Evolutionary conservation across 2,113 vertebrate genomes (phyloP).

Genomic region (Pseudopipra pipra): DNA sequence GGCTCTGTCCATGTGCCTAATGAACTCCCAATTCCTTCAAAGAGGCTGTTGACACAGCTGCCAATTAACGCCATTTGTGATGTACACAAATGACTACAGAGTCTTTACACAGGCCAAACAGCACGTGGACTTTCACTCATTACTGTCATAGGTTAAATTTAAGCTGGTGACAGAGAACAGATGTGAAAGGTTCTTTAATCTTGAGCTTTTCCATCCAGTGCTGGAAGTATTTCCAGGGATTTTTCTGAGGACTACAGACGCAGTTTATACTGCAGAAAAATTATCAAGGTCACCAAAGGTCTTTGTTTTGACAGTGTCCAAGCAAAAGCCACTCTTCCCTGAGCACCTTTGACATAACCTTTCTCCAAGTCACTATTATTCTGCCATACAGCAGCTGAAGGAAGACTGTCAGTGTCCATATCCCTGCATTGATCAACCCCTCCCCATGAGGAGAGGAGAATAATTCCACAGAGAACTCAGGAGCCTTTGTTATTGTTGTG

Average conservation of each 20-base stretch:
- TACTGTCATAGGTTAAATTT: constrained; percentile 2
- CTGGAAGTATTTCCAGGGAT: not conserved
- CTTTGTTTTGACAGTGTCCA: not conserved
- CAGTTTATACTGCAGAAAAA: not conserved
- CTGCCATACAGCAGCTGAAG: not conserved
- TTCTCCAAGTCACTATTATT: not conserved
- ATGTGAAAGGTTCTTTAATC: constrained; percentile 16
- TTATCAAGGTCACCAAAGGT: not conserved
- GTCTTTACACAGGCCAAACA: not conserved
- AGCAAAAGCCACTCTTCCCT: not conserved
- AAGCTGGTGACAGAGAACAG: constrained; percentile 17
- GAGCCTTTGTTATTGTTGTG: not conserved
- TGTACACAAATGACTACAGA: constrained; percentile 4
- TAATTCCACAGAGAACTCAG: not conserved
- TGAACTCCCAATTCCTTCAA: not conserved
- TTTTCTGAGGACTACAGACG: not conserved
- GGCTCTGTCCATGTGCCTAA: not conserved
- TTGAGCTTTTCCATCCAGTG: not conserved
- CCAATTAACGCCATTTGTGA: constrained; percentile 18
- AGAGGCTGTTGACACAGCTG: constrained; percentile 52
- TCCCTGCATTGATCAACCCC: not conserved
- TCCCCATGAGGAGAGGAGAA: not conserved
- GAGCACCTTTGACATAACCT: not conserved
- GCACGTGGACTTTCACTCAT: not conserved
- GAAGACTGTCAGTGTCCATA: not conserved